phyloP scores from a whole-genome alignment of 2,888 invertebrate genomes.

The Drosophila colorata region DNA sequence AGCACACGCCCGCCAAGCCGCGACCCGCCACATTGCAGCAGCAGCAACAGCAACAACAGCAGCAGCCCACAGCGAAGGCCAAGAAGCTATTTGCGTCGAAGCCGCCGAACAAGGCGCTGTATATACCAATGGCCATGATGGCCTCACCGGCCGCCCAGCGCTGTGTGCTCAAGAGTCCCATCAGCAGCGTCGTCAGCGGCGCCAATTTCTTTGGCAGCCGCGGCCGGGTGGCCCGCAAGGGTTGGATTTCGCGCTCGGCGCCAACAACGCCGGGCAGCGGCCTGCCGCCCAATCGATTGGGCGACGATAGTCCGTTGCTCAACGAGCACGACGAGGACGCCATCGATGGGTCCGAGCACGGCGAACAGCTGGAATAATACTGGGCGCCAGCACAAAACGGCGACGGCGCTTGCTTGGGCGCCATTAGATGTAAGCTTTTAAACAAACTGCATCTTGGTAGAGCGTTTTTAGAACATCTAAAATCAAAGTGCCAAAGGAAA shows the following conservation, averaged over 20 bases:
- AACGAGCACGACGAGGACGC: slow-evolving; percentile 87
- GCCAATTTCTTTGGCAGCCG: slow-evolving; percentile 83
- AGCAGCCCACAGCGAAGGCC: slow-evolving; percentile 68
- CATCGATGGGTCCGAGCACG: slow-evolving; percentile 78
- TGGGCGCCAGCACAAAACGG: neutral
- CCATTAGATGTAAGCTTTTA: slow-evolving; percentile 33
- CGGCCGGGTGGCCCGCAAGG: slow-evolving; percentile 85
- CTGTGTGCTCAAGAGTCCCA: slow-evolving; percentile 83
- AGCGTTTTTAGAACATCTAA: neutral
- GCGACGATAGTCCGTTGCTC: slow-evolving; percentile 89
- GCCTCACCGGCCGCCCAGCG: slow-evolving; percentile 56
- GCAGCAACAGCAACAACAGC: slow-evolving; percentile 23
- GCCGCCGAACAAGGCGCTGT: slow-evolving; percentile 89
- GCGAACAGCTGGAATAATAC: slow-evolving; percentile 58
- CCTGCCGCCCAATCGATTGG: slow-evolving; percentile 88
- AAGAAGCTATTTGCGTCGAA: slow-evolving; percentile 86
- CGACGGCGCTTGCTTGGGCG: slow-evolving; percentile 1
- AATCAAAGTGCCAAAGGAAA: slow-evolving; percentile 7
- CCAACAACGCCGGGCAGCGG: slow-evolving; percentile 91
- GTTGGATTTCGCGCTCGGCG: slow-evolving; percentile 91
- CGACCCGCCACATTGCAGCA: slow-evolving; percentile 73
- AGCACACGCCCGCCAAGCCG: slow-evolving; percentile 75
- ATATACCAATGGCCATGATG: slow-evolving; percentile 87
- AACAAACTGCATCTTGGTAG: slow-evolving; percentile 25
- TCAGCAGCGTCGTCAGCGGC: slow-evolving; percentile 79